Base-by-base conservation (phyloP, 1,140 invertebrate genomes). In the Asobara japonica region DNA sequence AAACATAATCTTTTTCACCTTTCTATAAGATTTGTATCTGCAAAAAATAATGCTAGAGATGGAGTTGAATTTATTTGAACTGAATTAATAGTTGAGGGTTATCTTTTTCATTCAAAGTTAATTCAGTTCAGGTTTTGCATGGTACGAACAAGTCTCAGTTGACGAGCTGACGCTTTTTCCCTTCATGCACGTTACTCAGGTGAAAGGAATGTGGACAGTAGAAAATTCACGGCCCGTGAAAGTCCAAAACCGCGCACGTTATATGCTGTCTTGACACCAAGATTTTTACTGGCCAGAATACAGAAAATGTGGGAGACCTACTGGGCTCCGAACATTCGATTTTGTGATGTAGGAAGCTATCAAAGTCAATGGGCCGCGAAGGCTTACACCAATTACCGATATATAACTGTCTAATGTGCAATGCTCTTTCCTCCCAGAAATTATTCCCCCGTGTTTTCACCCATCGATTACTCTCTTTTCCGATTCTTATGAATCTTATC, bases 261-360 rank as follows among this genome's bases (percentile, higher is more conserved):
- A 82, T 83, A 81, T 80, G 80, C 77, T 80, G 83, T 81, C 73
- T 77, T 67, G 78, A 76, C 79, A 56, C 18, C 78, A 82, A 80
- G 79, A 83, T 22, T 84, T 84, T 83, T 80, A 80, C 77, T 79
- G 71, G 65, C 51, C 18, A 70, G 72, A 79, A 74, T 83, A 76
- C 83, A 85, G 79, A 83, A 83, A 74, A 76, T 61, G 45, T 56
- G 16, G 66, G 79, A 81, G 78, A n/a, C n/a, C n/a, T n/a, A n/a
- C n/a, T 75, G 76, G 78, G 80, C 76, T 80, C 25, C 80, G 73
- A n/a, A n/a, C n/a, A 79, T 83, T 84, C 84, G 85, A 85, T 84
- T 86, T 71, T 69, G 82, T 85, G 79, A 87, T 82, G 84, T 87
- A 87, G 85, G 83, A 86, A 85, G 83, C 84, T 84, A 87, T 87